These are phyloP conservation scores for Miichthys miiuy DNA, from an alignment of 2,797 vertebrate genomes.

Conservation along the genomic window DNA sequence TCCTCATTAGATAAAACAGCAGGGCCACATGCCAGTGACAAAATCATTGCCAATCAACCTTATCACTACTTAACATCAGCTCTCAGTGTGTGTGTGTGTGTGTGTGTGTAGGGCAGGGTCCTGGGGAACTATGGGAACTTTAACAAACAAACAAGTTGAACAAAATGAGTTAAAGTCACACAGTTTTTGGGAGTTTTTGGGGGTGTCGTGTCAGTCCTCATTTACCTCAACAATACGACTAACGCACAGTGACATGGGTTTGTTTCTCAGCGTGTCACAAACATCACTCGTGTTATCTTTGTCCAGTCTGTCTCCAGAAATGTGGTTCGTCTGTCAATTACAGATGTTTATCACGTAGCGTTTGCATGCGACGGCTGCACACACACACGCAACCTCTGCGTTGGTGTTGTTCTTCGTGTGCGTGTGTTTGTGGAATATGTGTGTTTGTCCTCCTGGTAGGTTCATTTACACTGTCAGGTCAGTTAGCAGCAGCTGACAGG, in stretches of 20 bases:
- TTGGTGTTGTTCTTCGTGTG: neutral
- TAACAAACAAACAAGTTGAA: neutral
- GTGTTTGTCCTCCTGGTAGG: neutral
- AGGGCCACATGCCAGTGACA: slow-evolving; percentile 3
- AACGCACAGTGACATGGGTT: neutral
- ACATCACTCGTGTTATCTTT: slow-evolving; percentile 34
- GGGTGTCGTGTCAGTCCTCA: neutral
- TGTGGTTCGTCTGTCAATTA: slow-evolving; percentile 40
- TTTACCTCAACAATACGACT: neutral
- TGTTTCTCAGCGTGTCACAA: neutral
- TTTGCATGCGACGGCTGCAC: slow-evolving; percentile 22
- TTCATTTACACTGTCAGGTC: neutral
- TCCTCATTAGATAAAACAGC: slow-evolving; percentile 41
- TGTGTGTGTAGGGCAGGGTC: neutral
- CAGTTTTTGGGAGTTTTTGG: neutral
- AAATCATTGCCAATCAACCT: slow-evolving; percentile 4
- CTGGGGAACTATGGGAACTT: neutral
- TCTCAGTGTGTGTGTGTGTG: neutral
- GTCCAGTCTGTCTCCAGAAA: slow-evolving; percentile 35
- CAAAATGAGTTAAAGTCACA: neutral
- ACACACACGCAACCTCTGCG: neutral
- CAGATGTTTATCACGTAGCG: slow-evolving; percentile 47
- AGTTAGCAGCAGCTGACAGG: neutral
- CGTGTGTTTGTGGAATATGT: neutral
- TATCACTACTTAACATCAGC: neutral